Evolutionary conservation across 1,140 invertebrate genomes (phyloP).

Genomic region (Papilio polyxenes): DNA sequence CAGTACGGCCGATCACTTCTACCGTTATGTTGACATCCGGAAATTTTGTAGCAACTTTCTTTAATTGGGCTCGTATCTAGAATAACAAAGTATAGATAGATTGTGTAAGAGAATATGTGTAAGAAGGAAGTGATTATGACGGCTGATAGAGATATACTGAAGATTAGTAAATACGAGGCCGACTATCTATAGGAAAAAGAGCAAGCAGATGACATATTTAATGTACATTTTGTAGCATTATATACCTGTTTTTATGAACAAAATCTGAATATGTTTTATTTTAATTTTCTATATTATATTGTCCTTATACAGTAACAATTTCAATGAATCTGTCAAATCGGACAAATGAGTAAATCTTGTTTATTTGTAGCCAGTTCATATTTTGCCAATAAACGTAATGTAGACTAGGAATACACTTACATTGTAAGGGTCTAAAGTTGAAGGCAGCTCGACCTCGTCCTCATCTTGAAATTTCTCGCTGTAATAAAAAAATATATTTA

Average conservation of each 20-base stretch:
- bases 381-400: background rate
- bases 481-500: background rate
- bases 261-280: no score
- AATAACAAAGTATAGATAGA: constrained; percentile 31
- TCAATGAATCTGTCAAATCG: no score
- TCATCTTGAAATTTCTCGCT: constrained; percentile 18
- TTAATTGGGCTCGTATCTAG: constrained; percentile 56
- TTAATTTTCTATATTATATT: no score
- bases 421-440: constrained; percentile 18
- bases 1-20: constrained; percentile 61
- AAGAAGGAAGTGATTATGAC: background rate
- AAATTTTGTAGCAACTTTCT: constrained; percentile 42
- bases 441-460: background rate
- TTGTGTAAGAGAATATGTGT: background rate
- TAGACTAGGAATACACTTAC: background rate
- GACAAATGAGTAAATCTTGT: no score
- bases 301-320: background rate
- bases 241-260: no score
- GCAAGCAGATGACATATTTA: no score
- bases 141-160: background rate
- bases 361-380: background rate
- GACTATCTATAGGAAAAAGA: no score
- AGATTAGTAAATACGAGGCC: no score
- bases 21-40: constrained; percentile 53
- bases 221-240: no score